Base-by-base conservation (phyloP, 2,888 invertebrate species). In the Syritta pipiens region DNA sequence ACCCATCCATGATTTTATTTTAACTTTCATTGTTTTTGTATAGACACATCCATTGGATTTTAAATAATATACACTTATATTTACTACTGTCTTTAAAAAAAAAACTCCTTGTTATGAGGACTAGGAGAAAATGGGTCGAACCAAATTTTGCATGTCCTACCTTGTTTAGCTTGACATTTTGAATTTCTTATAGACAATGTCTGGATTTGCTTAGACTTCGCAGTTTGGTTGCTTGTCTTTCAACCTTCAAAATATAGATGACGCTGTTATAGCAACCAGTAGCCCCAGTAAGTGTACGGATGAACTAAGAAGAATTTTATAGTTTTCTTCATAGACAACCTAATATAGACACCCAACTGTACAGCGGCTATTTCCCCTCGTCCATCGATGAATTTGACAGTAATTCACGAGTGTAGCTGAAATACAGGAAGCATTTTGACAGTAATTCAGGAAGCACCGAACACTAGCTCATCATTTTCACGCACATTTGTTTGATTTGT, bases 1-100 rank as follows among this genome's bases (percentile, higher is more conserved):
- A 82, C 96, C 96, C 83, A 95, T 95, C 97, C 97, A 98, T 76
- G 88, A 88, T 84, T 88, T 87, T 62, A 87, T 87, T 87, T 84
- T 88, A 63, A 87, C 85, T 87, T 88, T 87, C 87, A 87, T 87
- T 86, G 86, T 87, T 83, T 20, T 26, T 32, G 19, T 44, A 55
- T 35, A 4, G 35, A 42, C 9, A 74, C 74, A 74, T 63, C 75
- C 81, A 81, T 81, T 76, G 81, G 46, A 46, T 48, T 26, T 35
- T 22, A 37, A 24, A 10, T 51, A 12, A 37, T 19, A 51, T 82
- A 49, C n/a, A n/a, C n/a, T 57, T 72, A 68, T 59, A 67, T 68
- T 65, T 68, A 62, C 49, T 35, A 60, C 32, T 49, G 67, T 49
- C 44, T 20, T 40, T 26, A 1, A 24, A 12, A 57, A 22, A n/a